Evolutionary conservation across 2,888 invertebrate genomes (phyloP).

Genomic region (Cephonodes hylas): DNA sequence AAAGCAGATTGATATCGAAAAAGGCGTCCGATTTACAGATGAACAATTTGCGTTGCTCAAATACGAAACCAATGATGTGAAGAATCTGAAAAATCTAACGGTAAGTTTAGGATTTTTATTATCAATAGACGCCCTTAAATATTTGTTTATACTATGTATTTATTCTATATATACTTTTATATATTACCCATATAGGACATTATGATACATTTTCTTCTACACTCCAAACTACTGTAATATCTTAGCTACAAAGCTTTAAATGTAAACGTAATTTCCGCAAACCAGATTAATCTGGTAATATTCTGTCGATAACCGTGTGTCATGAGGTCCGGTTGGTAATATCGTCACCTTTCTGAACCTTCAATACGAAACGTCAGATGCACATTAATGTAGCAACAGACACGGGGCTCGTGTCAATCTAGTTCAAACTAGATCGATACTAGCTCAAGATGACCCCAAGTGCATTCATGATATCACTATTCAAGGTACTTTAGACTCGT

Average conservation of each 20-base stretch:
- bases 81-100: conserved; percentile 78
- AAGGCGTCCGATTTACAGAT: conserved; percentile 79
- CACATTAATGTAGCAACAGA: conserved; percentile 11
- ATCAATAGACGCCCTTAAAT: no score
- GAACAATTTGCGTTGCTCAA: conserved; percentile 82
- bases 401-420: conserved; percentile 51
- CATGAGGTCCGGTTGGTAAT: conserved; percentile 25
- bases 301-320: conserved; percentile 23
- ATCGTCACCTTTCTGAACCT: conserved; percentile 19
- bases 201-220: background rate
- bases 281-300: conserved; percentile 23
- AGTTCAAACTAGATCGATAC: conserved; percentile 38
- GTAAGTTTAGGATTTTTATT: no score
- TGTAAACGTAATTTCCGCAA: background rate
- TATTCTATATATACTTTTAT: no score
- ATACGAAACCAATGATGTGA: conserved; percentile 83
- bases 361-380: background rate
- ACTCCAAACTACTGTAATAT: background rate
- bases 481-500: conserved; percentile 17
- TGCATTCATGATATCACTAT: conserved; percentile 21
- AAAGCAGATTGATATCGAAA: conserved; percentile 69
- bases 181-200: background rate
- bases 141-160: no score
- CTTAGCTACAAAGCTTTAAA: background rate
- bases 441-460: conserved; percentile 41